Evolutionary conservation across 2,113 vertebrate species (phyloP), one percentile per base, ranked within the genome.

Genomic region (Atrichornis clamosus): DNA sequence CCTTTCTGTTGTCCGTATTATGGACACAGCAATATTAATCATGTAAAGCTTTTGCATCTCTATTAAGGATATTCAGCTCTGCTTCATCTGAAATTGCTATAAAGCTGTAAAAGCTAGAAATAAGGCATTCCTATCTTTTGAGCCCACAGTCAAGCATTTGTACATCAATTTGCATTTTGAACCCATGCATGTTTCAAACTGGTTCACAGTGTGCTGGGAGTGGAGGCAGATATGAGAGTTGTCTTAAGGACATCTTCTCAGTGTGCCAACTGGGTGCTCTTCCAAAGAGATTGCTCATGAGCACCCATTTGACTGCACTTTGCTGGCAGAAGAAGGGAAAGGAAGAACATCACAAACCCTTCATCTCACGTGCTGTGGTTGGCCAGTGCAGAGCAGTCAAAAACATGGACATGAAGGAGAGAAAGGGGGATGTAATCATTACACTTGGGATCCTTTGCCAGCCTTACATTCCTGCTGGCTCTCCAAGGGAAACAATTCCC

Each of bases 181-280:
- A 90, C 72, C 52, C 76, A 11, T 80, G 26, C 18, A 7, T 84
- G 19, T 90, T 87, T 89, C 86, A 90, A 84, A 60, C 55, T 84
- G 69, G 52, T 84, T 95, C 35, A 35, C 86, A 84, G 76, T 1
- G 0, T 24, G 26, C 47, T 59, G 63, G 35, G 22, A 86, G 83
- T 53, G 92, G 83, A 87, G 88, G 86, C 86, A 94, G 94, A 92
- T 80, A 74, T 33, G 77, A 78, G 56, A 87, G 60, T 79, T 88
- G 67, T 47, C 79, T 77, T 80, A 37, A 95, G 95, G 94, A 93
- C 94, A 96, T n/a, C 46, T 83, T 27, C 78, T 65, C 44, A 10
- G 58, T 15, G 37, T 76, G 94, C 78, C 82, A 53, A 0, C 33
- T 46, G 88, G 30, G 28, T 87, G 73, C 73, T 90, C 69, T 42